These are phyloP conservation scores for Caenorhabditis imperialis DNA, from an alignment of 2,888 invertebrate species.

Conservation along the genomic window DNA sequence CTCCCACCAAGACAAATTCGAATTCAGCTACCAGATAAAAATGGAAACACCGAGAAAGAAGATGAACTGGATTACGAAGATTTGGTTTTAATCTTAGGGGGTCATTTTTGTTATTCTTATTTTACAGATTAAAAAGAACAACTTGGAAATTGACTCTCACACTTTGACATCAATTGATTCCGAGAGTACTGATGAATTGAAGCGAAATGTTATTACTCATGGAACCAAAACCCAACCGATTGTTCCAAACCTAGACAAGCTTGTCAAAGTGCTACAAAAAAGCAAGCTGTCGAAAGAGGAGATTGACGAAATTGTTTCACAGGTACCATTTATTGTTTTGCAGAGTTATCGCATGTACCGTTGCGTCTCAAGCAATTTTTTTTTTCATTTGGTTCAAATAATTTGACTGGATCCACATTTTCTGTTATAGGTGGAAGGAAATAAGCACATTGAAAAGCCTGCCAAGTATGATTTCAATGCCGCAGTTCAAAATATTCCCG, in stretches of 20 bases:
- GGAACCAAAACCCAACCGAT: slow-evolving; percentile 44
- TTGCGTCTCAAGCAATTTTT: slow-evolving; percentile 4
- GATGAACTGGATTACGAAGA: slow-evolving; percentile 57
- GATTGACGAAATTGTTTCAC: slow-evolving; percentile 68
- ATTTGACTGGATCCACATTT: background rate
- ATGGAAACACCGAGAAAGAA: slow-evolving; percentile 23
- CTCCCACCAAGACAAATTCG: slow-evolving; percentile 53
- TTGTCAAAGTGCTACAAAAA: slow-evolving; percentile 67
- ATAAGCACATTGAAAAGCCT: slow-evolving; percentile 53
- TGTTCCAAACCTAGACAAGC: slow-evolving; percentile 66
- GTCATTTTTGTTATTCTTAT: background rate
- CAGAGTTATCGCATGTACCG: no score
- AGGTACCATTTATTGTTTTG: slow-evolving; percentile 47
- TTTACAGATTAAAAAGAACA: background rate
- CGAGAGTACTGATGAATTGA: slow-evolving; percentile 41
- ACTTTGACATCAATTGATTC: slow-evolving; percentile 30
- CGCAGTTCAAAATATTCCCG: slow-evolving; percentile 60
- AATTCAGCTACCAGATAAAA: slow-evolving; percentile 56
- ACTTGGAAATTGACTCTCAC: no score
- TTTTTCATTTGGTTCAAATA: background rate
- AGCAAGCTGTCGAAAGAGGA: slow-evolving; percentile 70
- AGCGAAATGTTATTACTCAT: slow-evolving; percentile 43
- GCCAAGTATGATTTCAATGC: slow-evolving; percentile 63
- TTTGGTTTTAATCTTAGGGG: slow-evolving; percentile 17
- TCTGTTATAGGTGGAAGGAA: slow-evolving; percentile 55